phyloP scores from a whole-genome alignment of 2,797 vertebrate genomes.

The Enteromius trimaculatus region DNA sequence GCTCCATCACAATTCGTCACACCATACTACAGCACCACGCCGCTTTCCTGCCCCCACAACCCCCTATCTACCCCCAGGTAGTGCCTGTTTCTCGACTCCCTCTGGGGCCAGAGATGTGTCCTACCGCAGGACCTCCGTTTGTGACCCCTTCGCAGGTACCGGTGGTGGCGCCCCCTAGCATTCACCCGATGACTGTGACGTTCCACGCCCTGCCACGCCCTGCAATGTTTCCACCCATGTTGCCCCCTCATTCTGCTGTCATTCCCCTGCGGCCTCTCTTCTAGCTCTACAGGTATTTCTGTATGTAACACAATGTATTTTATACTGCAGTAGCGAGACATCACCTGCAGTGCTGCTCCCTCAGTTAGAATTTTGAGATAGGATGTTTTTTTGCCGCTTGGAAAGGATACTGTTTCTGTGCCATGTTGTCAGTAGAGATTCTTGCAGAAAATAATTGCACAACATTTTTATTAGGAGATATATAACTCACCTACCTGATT shows the following conservation, averaged over 20 bases:
- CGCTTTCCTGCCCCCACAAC: slow-evolving; percentile 81
- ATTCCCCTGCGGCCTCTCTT: slow-evolving; percentile 86
- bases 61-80: slow-evolving; percentile 78
- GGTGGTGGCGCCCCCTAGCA: slow-evolving; percentile 73
- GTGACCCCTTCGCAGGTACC: slow-evolving; percentile 76
- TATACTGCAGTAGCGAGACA: slow-evolving; percentile 22
- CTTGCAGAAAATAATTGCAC: slow-evolving; percentile 15
- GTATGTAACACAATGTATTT: slow-evolving; percentile 32
- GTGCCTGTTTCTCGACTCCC: slow-evolving; percentile 76
- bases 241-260: slow-evolving; percentile 74
- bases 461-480: slow-evolving; percentile 4
- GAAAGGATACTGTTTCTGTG: slow-evolving; percentile 33
- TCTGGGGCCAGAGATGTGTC: slow-evolving; percentile 77
- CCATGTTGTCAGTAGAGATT: slow-evolving; percentile 40
- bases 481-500: slow-evolving; percentile 31
- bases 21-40: slow-evolving; percentile 81
- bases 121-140: slow-evolving; percentile 69
- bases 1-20: slow-evolving; percentile 81
- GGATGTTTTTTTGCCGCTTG: slow-evolving; percentile 19
- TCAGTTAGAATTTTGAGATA: slow-evolving; percentile 13
- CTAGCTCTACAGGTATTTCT: slow-evolving; percentile 58
- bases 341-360: background rate
- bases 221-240: slow-evolving; percentile 74
- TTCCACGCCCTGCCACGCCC: slow-evolving; percentile 78
- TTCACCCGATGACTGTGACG: slow-evolving; percentile 76